Evolutionary conservation across 2,113 vertebrate species (phyloP), one percentile per base, ranked within the genome.

Genomic region (Sylvia atricapilla): DNA sequence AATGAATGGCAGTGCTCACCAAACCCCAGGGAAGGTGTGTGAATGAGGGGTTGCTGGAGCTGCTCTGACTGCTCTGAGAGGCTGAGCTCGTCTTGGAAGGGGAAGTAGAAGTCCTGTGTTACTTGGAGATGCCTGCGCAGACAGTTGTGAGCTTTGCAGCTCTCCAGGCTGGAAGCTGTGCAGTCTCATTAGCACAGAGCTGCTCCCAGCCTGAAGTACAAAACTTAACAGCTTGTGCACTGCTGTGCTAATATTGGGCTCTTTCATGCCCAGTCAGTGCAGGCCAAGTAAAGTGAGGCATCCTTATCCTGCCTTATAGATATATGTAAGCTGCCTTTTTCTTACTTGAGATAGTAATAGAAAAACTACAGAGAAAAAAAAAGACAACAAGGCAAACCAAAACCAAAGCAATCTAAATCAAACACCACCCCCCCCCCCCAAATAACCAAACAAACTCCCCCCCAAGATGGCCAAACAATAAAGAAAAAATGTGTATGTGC

Each of bases 321-420:
- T 30, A 15, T 20, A 17, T 37, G 4, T 43, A 39, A 64, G 4
- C 6, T 59, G 2, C 6, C 18, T 47, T 46, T 11, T 47, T 55
- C 28, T 16, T 25, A 46, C 20, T 81, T 43, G 21, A 18, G 30
- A 28, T 14, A 72, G 5, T 60, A 28, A 28, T 39, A 33, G 11
- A 46, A 55, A 14, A 53, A 24, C 9, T 46, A 23, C 1, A 16
- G 9, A 27, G 1, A 0, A 0, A 1, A 7, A 18, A 52, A 52
- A 7, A 31, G 28, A 30, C 10, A 23, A 1, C 18, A 41, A 35
- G 13, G 3, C 9, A 58, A 47, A 33, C 6, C 6, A 23, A 43
- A 41, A 2, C 2, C 0, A 19, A 24, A 19, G 35, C 19, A 52
- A 52, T 28, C n/a, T 22, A 1, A 3, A 6, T 9, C 10, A 41